Evolutionary conservation across 1,140 invertebrate species (phyloP).

Genomic region (Alviniconcha marisindica): DNA sequence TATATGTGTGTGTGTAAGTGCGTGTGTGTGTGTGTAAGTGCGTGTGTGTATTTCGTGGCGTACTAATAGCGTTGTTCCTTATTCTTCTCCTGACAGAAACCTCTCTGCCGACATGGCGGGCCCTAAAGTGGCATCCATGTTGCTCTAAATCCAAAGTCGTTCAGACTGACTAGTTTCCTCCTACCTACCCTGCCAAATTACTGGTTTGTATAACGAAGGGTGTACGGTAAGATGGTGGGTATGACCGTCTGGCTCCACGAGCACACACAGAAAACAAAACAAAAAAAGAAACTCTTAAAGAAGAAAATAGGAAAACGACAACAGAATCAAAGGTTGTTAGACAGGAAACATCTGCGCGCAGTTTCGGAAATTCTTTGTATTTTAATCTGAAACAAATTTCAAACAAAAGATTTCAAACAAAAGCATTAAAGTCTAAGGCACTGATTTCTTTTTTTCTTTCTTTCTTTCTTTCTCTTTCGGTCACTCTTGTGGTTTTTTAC

Average conservation of each 20-base stretch:
- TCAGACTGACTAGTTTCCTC: slow-evolving; percentile 35
- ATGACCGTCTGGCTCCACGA: not conserved
- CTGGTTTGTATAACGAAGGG: slow-evolving; percentile 39
- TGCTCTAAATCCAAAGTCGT: slow-evolving; percentile 42
- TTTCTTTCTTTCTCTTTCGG: no score
- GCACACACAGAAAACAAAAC: not conserved
- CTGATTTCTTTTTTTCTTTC: no score
- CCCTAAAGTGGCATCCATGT: slow-evolving; percentile 44
- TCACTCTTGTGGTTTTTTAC: no score
- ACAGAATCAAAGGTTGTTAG: no score
- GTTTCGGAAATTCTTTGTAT: no score
- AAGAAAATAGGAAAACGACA: no score
- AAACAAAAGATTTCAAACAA: no score
- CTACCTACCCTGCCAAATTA: not conserved
- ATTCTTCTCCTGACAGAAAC: slow-evolving; percentile 51
- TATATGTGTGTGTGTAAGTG: not conserved
- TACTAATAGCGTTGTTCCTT: slow-evolving; percentile 43
- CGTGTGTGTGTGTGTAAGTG: not conserved
- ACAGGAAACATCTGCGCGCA: no score
- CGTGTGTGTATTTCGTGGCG: not conserved
- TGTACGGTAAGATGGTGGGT: slow-evolving; percentile 33
- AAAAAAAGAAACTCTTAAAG: not conserved
- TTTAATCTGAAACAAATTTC: no score
- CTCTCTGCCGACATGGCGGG: slow-evolving; percentile 43
- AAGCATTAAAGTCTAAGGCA: no score